Evolutionary conservation across 2,797 vertebrate genomes (phyloP).

Genomic region (Acanthurus tractus): DNA sequence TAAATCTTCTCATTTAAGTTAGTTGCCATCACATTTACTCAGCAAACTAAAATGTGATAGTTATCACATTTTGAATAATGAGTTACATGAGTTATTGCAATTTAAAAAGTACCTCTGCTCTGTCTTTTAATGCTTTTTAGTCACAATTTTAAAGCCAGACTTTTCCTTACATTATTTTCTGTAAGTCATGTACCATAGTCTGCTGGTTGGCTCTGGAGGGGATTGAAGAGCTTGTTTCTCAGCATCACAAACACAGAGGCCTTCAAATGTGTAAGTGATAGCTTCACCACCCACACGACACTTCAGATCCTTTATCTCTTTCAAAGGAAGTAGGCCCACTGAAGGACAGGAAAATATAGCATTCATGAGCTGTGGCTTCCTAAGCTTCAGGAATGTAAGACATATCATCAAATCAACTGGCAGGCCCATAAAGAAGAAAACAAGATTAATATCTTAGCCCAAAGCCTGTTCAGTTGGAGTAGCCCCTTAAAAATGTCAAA

Average conservation of each 20-base stretch:
- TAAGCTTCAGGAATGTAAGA: slow-evolving; percentile 17
- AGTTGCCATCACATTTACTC: neutral
- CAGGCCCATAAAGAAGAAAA: neutral
- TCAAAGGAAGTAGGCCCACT: slow-evolving; percentile 17
- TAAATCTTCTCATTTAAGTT: neutral
- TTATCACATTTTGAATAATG: neutral
- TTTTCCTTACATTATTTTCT: slow-evolving; percentile 16
- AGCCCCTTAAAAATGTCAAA: slow-evolving; percentile 39
- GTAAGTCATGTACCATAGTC: neutral
- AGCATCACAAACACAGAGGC: slow-evolving; percentile 38
- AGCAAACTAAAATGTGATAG: neutral
- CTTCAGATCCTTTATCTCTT: slow-evolving; percentile 42
- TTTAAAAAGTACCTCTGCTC: neutral
- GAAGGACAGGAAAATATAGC: slow-evolving; percentile 28
- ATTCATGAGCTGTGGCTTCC: slow-evolving; percentile 7
- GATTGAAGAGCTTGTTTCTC: slow-evolving; percentile 18
- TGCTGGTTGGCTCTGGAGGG: slow-evolving; percentile 27
- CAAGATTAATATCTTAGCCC: slow-evolving; percentile 6
- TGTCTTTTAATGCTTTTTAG: slow-evolving; percentile 2
- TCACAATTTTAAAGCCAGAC: neutral
- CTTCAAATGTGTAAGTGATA: slow-evolving; percentile 51
- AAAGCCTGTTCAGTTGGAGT: slow-evolving; percentile 10
- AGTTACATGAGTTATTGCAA: neutral
- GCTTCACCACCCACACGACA: slow-evolving; percentile 51
- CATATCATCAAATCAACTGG: slow-evolving; percentile 7